Evolutionary conservation across 1,140 invertebrate species (phyloP), one percentile per base, ranked within the genome.

Genomic region (Aplysia californica): DNA sequence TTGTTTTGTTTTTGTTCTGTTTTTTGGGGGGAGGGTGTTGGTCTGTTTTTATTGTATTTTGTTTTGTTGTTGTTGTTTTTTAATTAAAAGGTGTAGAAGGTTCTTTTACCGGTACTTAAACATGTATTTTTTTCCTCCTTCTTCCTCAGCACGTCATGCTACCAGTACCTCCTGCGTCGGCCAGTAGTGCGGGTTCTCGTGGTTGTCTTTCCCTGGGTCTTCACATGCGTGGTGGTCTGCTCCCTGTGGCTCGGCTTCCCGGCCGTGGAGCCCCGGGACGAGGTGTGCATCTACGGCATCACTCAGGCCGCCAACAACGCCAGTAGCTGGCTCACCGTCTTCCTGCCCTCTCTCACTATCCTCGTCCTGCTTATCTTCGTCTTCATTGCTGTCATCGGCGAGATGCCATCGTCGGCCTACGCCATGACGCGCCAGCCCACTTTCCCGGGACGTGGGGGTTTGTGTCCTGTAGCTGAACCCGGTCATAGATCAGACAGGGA

Each of bases 261-360:
- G 6, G 67, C 36, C 4, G 31, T 35, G 6, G 65, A 72, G 70
- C 75, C 75, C 3, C 55, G 64, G 0, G 68, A 61, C 26, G 70
- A 61, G 15, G 18, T 79, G 18, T 81, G 80, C 55, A 50, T 81
- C 26, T 81, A 81, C 64, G 80, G 77, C 5, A 76, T 81, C 29
- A 77, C 66, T n/a, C 55, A 64, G 23, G 58, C 56, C 10, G 80
- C 80, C 26, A 64, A 70, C 29, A 26, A 41, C 31, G 75, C 77
- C 5, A 79, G 77, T 0, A 76, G 56, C 0, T 64, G 78, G 55
- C 36, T 79, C 20, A 78, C 75, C 21, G 61, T 81, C 26, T 81
- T 77, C 50, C 31, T 81, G 6, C 80, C 80, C 35, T 74, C 74
- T 21, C 33, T 77, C 5, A 3, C 56, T 35, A 73, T 81, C n/a